Conservation (phyloP, 2,797 vertebrate species). For the Hyperoplus lanceolatus region DNA sequence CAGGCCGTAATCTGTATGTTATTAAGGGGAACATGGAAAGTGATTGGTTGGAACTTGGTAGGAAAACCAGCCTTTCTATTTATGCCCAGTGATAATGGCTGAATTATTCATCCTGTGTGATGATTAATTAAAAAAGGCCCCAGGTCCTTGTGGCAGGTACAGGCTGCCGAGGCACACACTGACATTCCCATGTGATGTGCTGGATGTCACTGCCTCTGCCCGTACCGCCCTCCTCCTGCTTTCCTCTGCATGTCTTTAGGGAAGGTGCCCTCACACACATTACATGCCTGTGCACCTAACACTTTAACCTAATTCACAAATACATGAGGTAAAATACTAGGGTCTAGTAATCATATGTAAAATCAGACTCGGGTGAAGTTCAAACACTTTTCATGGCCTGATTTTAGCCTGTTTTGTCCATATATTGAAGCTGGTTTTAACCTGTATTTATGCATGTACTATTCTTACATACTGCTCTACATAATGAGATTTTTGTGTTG, state of each 20-base stretch:
- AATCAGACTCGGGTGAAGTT: slow-evolving; percentile 39
- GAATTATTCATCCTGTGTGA: slow-evolving; percentile 87
- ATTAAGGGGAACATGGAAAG: slow-evolving; percentile 77
- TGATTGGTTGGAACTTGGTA: slow-evolving; percentile 73
- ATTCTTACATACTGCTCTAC: not conserved
- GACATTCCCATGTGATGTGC: slow-evolving; percentile 82
- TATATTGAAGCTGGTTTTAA: not conserved
- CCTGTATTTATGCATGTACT: not conserved
- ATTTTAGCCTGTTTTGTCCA: not conserved
- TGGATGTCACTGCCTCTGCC: slow-evolving; percentile 67
- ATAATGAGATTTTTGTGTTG: not conserved
- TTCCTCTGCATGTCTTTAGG: slow-evolving; percentile 55
- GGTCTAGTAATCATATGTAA: slow-evolving; percentile 36
- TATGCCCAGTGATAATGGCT: slow-evolving; percentile 84
- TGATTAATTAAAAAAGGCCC: slow-evolving; percentile 89
- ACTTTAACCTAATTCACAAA: slow-evolving; percentile 67
- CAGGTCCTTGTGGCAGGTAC: slow-evolving; percentile 85
- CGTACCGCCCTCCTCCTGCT: slow-evolving; percentile 44
- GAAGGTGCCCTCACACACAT: slow-evolving; percentile 57
- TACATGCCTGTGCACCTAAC: slow-evolving; percentile 56
- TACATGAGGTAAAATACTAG: slow-evolving; percentile 59
- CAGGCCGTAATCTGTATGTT: slow-evolving; percentile 69
- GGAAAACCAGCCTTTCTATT: slow-evolving; percentile 78
- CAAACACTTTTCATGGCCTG: slow-evolving; percentile 12
- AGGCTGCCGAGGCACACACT: slow-evolving; percentile 81